phyloP scores from a whole-genome alignment of 2,797 vertebrate genomes.

The Botia kubotai region DNA sequence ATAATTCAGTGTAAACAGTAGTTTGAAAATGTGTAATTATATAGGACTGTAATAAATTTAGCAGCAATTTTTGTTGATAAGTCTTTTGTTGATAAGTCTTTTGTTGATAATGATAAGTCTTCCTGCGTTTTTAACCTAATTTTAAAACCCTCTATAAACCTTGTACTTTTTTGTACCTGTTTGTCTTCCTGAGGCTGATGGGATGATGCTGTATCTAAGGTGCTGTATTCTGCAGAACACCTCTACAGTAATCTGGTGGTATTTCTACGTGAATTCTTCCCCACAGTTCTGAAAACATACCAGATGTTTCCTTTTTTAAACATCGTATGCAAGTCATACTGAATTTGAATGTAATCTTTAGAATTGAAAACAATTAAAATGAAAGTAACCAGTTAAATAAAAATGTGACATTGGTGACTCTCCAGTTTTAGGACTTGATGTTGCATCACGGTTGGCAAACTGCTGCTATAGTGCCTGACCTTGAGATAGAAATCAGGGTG shows the following conservation, averaged over 20 bases:
- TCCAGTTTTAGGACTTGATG: constrained; percentile 64
- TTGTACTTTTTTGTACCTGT: no score
- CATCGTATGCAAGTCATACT: background rate
- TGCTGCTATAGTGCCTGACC: constrained; percentile 82
- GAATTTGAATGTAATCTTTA: background rate
- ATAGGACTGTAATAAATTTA: no score
- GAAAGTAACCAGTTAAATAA: no score
- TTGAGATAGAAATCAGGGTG: constrained; percentile 82
- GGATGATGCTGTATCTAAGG: constrained; percentile 83
- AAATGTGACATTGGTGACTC: constrained; percentile 69
- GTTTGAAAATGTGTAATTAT: no score
- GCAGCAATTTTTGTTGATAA: no score
- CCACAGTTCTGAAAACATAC: no score
- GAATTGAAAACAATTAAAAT: no score
- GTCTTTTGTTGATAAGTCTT: no score
- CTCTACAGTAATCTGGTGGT: constrained; percentile 86
- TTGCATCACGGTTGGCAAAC: constrained; percentile 84
- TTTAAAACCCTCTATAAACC: no score
- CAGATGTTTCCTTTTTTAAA: background rate
- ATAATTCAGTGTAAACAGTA: no score
- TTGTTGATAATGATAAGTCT: no score
- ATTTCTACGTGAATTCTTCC: constrained; percentile 51
- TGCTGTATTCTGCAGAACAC: constrained; percentile 86
- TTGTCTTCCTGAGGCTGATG: constrained; percentile 82
- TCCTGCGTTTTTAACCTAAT: no score